Conservation (phyloP, 2,797 vertebrate species). For the Gambusia yucatana region DNA sequence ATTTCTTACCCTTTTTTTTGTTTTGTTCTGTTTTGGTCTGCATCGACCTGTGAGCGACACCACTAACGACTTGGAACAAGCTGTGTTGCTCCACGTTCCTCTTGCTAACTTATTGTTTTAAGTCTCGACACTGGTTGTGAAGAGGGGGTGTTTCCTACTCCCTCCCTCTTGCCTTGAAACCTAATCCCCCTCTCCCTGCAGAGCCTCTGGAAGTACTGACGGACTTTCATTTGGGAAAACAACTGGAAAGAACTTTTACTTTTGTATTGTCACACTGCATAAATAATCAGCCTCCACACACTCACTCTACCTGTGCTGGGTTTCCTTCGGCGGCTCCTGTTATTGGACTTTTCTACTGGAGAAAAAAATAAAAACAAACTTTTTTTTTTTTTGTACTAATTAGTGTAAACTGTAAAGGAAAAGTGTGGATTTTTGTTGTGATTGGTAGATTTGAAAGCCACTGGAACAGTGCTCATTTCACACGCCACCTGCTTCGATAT, state of each 20-base stretch:
- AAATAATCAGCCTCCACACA: constrained; percentile 10
- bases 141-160: constrained; percentile 59
- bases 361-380: constrained; percentile 16
- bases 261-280: constrained; percentile 39
- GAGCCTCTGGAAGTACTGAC: constrained; percentile 63
- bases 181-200: constrained; percentile 47
- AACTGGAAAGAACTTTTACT: constrained; percentile 70
- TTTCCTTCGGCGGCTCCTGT: constrained; percentile 34
- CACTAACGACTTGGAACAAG: constrained; percentile 74
- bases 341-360: constrained; percentile 36
- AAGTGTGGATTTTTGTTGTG: constrained; percentile 55
- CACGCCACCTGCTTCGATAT: constrained; percentile 39
- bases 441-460: constrained; percentile 59
- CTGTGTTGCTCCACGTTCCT: constrained; percentile 71
- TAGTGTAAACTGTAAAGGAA: constrained; percentile 52
- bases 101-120: constrained; percentile 86
- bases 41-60: constrained; percentile 71
- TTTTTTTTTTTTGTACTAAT: constrained; percentile 51
- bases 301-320: constrained; percentile 49
- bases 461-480: constrained; percentile 46
- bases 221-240: constrained; percentile 53
- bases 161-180: constrained; percentile 58
- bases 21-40: constrained; percentile 56
- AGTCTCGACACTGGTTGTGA: constrained; percentile 85
- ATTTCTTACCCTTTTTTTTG: constrained; percentile 14